Evolutionary conservation across 2,797 vertebrate genomes (phyloP).

Genomic region (Octomys mimax): DNA sequence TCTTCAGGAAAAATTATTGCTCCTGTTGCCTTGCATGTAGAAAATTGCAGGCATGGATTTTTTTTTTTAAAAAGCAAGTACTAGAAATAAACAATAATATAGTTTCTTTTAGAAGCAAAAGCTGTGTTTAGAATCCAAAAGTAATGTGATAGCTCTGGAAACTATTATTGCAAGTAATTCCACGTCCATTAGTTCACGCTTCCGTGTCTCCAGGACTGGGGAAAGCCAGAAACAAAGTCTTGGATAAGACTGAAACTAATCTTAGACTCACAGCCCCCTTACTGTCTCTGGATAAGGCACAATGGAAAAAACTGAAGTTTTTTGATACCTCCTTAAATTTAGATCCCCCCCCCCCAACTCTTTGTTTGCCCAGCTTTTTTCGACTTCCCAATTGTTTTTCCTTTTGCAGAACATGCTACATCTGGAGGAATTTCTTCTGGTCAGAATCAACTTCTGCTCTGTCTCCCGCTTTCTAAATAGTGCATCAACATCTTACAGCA

Average conservation of each 20-base stretch:
- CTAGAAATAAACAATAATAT: conserved; percentile 72
- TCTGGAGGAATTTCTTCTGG: conserved; percentile 62
- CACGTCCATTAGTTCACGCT: conserved; percentile 69
- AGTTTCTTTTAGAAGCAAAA: conserved; percentile 77
- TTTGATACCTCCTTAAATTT: neutral
- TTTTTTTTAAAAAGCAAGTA: neutral
- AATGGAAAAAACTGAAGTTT: neutral
- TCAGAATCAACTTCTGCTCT: conserved; percentile 56
- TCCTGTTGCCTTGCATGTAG: conserved; percentile 46
- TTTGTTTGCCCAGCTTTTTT: neutral
- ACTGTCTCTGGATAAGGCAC: neutral
- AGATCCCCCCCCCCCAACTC: neutral
- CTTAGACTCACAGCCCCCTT: neutral
- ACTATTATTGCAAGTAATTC: conserved; percentile 78
- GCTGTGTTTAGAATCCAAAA: conserved; percentile 78
- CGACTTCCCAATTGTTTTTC: neutral
- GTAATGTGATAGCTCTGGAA: conserved; percentile 78
- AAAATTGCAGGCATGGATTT: conserved; percentile 49
- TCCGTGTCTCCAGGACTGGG: conserved; percentile 50
- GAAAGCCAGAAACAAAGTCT: conserved; percentile 67
- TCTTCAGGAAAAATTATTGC: conserved; percentile 68
- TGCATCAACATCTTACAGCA: neutral
- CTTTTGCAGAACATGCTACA: conserved; percentile 19
- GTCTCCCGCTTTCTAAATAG: conserved; percentile 72
- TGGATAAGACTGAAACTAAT: conserved; percentile 33